Evolutionary conservation across 1,140 invertebrate species (phyloP), one percentile per base, ranked within the genome.

Genomic region (Tetramorium parvispinum): DNA sequence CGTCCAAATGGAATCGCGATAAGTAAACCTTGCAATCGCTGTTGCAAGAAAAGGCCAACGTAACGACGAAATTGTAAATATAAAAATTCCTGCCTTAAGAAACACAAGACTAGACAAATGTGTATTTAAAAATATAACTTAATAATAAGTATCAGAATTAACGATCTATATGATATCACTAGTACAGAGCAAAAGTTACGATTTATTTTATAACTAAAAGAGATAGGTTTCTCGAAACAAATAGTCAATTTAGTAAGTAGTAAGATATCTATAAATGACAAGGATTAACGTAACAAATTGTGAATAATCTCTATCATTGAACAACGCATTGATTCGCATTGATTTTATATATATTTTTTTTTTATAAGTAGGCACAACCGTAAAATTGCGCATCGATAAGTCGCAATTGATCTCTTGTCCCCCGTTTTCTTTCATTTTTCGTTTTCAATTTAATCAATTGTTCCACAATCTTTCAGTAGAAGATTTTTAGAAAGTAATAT

Each of bases 51-150:
- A 87, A 92, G 91, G 89, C 77, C 83, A 89, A 91, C 21, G 68
- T 83, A 88, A 92, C 59, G 73, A 87, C 85, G 87, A 91, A 91
- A 91, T 82, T 92, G 91, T 93, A 92, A 89, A 93, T 93, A 93
- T 92, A 92, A 91, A 94, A 94, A 95, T 93, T 94, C 93, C 94
- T 95, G 94, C 94, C 94, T 95, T 95, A 95, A 93, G 81, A 92
- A 94, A 92, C 92, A 92, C 93, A 95, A 95, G 92, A 95, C 93
- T 94, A 92, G 57, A 87, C 73, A 89, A 91, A 93, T 85, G 87
- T 92, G 90, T 78, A 91, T 91, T 88, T 88, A 89, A 91, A 89
- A 81, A 71, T 90, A 91, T 83, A 88, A 81, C 86, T 46, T 91
- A 32, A 32, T 3, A 32, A 32, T 32, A 92, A 90, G 81, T 89